Evolutionary conservation across 2,888 invertebrate genomes (phyloP).

Genomic region (Sarcophaga rosellei): DNA sequence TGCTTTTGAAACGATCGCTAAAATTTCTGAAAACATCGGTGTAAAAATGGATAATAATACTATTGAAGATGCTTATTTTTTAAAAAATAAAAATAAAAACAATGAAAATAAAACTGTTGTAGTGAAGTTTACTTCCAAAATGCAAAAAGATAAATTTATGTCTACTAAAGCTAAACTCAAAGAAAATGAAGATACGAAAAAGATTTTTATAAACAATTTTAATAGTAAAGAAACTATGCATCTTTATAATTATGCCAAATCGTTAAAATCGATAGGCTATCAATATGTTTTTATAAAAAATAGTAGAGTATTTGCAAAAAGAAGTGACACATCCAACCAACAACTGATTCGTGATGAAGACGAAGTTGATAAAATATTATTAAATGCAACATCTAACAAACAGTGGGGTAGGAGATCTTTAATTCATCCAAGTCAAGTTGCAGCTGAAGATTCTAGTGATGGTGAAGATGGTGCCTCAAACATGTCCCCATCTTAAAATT

Average conservation of each 20-base stretch:
- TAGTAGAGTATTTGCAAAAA: no score
- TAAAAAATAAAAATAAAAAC: no score
- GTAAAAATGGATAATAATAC: no score
- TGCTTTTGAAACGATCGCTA: no score
- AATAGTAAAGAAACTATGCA: constrained; percentile 16
- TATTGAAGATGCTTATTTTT: no score
- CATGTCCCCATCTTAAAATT: constrained; percentile 4
- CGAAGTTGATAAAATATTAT: constrained; percentile 4
- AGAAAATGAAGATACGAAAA: neutral
- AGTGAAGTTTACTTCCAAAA: no score
- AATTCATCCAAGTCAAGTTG: neutral
- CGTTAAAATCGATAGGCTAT: constrained; percentile 2
- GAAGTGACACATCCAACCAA: neutral
- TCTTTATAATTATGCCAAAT: neutral
- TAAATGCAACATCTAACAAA: neutral
- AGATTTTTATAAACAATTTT: neutral
- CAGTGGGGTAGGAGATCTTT: constrained; percentile 14
- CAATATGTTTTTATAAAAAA: constrained; percentile 1
- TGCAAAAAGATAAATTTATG: no score
- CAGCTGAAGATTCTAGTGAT: neutral
- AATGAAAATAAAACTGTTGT: no score
- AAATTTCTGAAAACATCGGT: no score
- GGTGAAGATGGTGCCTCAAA: constrained; percentile 19
- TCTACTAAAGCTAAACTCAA: no score
- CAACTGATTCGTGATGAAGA: neutral